These are phyloP conservation scores for Pelosia muscerda DNA, from an alignment of 2,888 invertebrate species.

Conservation along the genomic window DNA sequence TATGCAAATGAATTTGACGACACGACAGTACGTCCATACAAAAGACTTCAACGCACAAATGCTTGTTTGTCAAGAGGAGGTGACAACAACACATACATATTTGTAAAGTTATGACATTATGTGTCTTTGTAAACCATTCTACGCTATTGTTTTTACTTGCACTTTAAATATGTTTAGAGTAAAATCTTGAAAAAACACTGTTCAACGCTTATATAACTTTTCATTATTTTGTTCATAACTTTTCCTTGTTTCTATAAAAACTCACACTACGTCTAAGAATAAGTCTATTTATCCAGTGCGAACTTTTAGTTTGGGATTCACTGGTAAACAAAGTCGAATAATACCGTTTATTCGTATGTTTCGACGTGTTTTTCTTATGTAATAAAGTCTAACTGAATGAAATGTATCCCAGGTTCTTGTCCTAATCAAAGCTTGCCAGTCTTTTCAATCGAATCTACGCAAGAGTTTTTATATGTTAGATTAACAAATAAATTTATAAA, in stretches of 20 bases:
- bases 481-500: not conserved
- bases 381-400: not conserved
- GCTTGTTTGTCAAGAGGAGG: not conserved
- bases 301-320: too few relatives aligned
- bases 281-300: too few relatives aligned
- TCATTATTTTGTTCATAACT: not conserved
- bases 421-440: not conserved
- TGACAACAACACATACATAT: not conserved
- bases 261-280: not conserved
- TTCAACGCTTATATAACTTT: not conserved
- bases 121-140: not conserved
- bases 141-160: not conserved
- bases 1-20: slow-evolving; percentile 7
- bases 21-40: slow-evolving; percentile 57
- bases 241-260: not conserved
- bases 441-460: not conserved
- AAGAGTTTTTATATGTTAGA: not conserved
- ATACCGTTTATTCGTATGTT: too few relatives aligned
- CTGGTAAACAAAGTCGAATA: too few relatives aligned
- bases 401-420: not conserved
- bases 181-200: not conserved
- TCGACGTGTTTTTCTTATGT: too few relatives aligned
- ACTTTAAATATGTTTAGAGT: not conserved
- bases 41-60: slow-evolving; percentile 76
- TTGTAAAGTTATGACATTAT: not conserved